A percentile compares a stretch with the other conserved stretches of the same genome.
phyloP scores from a whole-genome alignment of 2,888 invertebrate species.

The Oxycera nigricornis region DNA sequence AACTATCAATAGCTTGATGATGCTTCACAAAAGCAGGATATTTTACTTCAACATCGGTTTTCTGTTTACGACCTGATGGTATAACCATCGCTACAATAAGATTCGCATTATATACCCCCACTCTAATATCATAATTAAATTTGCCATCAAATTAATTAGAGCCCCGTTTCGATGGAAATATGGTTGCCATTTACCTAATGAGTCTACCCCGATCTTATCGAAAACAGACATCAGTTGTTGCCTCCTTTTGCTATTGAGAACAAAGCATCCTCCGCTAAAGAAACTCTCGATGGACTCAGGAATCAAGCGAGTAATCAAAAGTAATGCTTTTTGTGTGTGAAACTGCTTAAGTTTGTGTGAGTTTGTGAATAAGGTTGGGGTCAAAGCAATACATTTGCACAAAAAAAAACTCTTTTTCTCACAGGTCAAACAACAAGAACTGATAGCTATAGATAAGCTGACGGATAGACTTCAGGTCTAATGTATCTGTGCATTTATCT shows the following conservation, averaged over 20 bases:
- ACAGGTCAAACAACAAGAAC: background rate
- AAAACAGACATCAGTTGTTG: conserved; percentile 12
- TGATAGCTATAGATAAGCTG: conserved; percentile 32
- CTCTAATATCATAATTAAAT: conserved; percentile 32
- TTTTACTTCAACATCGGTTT: background rate
- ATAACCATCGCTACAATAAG: background rate
- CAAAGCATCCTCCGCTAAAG: background rate
- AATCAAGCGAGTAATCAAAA: background rate
- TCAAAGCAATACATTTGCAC: background rate
- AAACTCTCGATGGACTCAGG: background rate
- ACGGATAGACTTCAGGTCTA: conserved; percentile 28
- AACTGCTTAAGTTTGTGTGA: background rate
- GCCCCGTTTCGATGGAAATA: conserved; percentile 25
- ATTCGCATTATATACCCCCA: background rate
- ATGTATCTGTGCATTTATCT: conserved; percentile 36
- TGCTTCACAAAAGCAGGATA: background rate
- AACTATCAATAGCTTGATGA: background rate
- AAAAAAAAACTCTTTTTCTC: conserved; percentile 1
- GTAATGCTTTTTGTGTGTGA: conserved; percentile 6
- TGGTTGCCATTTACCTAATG: conserved; percentile 34
- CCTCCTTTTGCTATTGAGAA: conserved; percentile 4
- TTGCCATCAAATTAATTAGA: conserved; percentile 36
- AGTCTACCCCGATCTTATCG: conserved; percentile 37
- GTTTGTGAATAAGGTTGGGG: background rate
- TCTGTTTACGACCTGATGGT: background rate